Conservation (phyloP, 2,888 invertebrate species). For the Trichogramma evanescens region DNA sequence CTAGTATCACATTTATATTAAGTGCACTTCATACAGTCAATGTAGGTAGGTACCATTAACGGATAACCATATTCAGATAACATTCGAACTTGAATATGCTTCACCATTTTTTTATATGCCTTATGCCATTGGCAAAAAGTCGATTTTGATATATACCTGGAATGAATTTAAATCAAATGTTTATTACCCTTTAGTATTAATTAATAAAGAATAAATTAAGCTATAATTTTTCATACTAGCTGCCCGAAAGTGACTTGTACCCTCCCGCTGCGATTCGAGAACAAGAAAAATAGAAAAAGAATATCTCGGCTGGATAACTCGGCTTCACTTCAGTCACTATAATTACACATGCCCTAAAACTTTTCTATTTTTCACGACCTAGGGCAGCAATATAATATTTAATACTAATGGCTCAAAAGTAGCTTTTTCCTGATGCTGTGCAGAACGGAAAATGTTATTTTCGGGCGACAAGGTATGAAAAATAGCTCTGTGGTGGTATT, state of each 20-base stretch:
- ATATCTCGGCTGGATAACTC: too few species aligned
- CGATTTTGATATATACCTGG: conserved; percentile 50
- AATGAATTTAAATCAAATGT: not conserved
- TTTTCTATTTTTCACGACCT: too few species aligned
- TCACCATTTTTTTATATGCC: conserved; percentile 55
- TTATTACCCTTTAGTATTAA: not conserved
- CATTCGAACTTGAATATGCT: conserved; percentile 53
- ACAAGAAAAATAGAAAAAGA: too few species aligned
- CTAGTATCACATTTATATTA: not conserved
- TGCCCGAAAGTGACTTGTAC: too few species aligned
- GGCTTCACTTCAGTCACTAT: too few species aligned
- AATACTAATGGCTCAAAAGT: too few species aligned
- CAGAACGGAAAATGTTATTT: too few species aligned
- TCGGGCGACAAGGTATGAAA: not conserved
- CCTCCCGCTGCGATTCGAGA: too few species aligned
- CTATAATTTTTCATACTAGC: too few species aligned
- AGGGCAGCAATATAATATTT: too few species aligned
- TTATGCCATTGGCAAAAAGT: conserved; percentile 58
- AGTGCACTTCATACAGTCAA: conserved; percentile 15
- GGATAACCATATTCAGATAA: conserved; percentile 3
- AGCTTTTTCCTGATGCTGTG: too few species aligned
- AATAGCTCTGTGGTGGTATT: not conserved
- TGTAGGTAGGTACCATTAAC: conserved; percentile 11
- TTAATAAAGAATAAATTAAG: not conserved
- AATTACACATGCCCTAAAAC: too few species aligned